These are phyloP conservation scores for Bombyx mandarina DNA, from an alignment of 1,140 invertebrate species.

Conservation along the genomic window DNA sequence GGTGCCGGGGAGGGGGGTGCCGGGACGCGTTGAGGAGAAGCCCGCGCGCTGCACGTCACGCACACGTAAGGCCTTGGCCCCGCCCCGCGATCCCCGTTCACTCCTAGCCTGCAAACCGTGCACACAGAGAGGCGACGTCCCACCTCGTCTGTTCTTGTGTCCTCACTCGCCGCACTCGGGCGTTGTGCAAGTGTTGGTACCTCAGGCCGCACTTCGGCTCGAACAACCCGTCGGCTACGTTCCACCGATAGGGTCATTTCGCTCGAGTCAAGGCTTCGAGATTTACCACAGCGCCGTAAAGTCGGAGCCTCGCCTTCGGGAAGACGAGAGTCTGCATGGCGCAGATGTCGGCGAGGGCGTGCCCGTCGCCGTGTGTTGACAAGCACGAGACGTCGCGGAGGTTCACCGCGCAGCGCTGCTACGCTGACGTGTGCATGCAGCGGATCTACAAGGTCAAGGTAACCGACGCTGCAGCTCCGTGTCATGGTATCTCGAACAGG, in stretches of 20 bases:
- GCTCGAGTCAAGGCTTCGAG: constrained; percentile 85
- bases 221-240: constrained; percentile 16
- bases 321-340: constrained; percentile 30
- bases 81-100: constrained; percentile 17
- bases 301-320: constrained; percentile 44
- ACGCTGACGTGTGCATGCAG: constrained; percentile 81
- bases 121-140: constrained; percentile 42
- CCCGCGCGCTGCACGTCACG: constrained; percentile 21
- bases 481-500: constrained; percentile 79
- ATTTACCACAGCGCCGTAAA: constrained; percentile 84
- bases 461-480: constrained; percentile 87
- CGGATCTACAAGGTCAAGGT: constrained; percentile 83
- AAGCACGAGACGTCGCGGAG: constrained; percentile 80
- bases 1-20: constrained; percentile 11
- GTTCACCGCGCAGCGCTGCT: constrained; percentile 78
- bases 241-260: constrained; percentile 75
- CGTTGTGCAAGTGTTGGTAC: constrained; percentile 31
- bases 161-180: constrained; percentile 36
- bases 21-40: constrained; percentile 1
- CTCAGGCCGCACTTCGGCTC: not conserved
- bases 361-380: constrained; percentile 73
- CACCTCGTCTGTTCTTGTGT: constrained; percentile 39
- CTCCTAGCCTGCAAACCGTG: constrained; percentile 34
- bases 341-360: constrained; percentile 30
- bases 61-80: constrained; percentile 26